phyloP scores from a whole-genome alignment of 2,888 invertebrate genomes.

The Cheilosia scutellata region DNA sequence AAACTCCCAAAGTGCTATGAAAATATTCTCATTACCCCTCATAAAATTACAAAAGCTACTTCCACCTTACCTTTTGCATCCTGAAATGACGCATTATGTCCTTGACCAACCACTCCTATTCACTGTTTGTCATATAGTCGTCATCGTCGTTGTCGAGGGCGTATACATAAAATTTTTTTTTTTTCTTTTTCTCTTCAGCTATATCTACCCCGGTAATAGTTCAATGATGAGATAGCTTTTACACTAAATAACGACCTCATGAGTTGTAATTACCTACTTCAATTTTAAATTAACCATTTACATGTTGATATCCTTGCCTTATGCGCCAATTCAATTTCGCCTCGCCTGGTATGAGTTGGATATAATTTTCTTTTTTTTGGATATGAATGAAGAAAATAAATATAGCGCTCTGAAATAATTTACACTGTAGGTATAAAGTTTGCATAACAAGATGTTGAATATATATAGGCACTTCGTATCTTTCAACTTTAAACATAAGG shows the following conservation, averaged over 20 bases:
- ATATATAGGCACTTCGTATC: conserved; percentile 10
- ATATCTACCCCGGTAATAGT: conserved; percentile 6
- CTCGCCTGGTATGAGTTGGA: neutral
- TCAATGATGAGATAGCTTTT: conserved; percentile 24
- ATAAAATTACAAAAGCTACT: conserved; percentile 53
- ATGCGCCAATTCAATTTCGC: neutral
- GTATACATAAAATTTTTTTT: conserved; percentile 55
- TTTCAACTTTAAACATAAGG: neutral
- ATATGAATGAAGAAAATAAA: neutral
- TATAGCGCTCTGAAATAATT: conserved; percentile 45
- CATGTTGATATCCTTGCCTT: conserved; percentile 28
- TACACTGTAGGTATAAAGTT: conserved; percentile 61
- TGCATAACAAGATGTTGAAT: conserved; percentile 37
- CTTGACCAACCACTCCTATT: conserved; percentile 61
- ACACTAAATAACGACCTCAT: conserved; percentile 32
- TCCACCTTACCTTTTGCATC: conserved; percentile 31
- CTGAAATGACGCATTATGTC: conserved; percentile 59
- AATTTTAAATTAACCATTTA: conserved; percentile 51
- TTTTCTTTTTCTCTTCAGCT: neutral
- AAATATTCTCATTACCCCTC: conserved; percentile 53
- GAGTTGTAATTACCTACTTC: conserved; percentile 67
- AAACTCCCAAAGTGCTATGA: conserved; percentile 20
- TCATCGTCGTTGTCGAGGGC: conserved; percentile 28
- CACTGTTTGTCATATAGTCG: neutral
- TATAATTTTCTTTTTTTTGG: no score